Conservation (phyloP, 2,797 vertebrate species). For the Lindbergichthys nudifrons region DNA sequence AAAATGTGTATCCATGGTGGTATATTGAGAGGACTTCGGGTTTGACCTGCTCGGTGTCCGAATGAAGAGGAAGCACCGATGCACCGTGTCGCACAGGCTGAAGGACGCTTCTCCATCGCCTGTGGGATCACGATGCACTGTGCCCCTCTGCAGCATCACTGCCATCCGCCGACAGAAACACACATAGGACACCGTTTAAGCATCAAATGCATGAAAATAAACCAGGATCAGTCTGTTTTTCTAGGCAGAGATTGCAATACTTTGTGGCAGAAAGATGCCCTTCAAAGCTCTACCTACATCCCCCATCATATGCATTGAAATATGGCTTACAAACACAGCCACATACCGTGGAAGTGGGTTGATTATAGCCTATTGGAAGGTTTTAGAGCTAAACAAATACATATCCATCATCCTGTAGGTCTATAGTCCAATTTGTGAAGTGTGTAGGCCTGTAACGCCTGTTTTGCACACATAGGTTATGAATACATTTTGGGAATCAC, state of each 20-base stretch:
- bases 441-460: conserved; percentile 12
- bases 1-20: background rate
- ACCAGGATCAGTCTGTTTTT: background rate
- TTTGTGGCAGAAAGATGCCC: conserved; percentile 54
- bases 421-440: background rate
- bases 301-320: conserved; percentile 30
- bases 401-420: background rate
- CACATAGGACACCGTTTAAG: background rate
- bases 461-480: conserved; percentile 18
- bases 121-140: conserved; percentile 61
- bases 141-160: conserved; percentile 64
- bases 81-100: conserved; percentile 68
- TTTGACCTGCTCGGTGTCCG: conserved; percentile 38
- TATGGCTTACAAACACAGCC: conserved; percentile 12
- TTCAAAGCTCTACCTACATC: conserved; percentile 54
- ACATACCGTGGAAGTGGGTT: background rate
- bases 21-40: conserved; percentile 5
- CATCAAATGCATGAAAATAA: background rate
- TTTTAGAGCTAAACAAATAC: background rate
- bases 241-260: background rate
- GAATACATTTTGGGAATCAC: conserved; percentile 19
- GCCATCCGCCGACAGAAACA: conserved; percentile 26
- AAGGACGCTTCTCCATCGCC: conserved; percentile 82
- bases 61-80: conserved; percentile 45
- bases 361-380: background rate